Conservation (phyloP, 2,888 invertebrate genomes). For the Syritta pipiens region DNA sequence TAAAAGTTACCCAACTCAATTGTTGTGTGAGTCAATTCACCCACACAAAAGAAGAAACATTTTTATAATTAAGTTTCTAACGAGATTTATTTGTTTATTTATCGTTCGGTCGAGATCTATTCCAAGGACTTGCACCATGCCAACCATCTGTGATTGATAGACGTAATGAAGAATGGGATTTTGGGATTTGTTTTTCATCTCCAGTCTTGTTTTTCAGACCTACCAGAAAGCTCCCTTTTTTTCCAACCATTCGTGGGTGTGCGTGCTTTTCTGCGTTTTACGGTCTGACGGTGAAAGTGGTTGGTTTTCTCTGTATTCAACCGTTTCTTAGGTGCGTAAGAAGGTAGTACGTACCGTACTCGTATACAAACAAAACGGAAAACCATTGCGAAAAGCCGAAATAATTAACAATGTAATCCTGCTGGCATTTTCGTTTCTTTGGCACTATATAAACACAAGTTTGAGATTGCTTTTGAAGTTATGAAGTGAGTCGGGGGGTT, state of each 20-base stretch:
- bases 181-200: conserved; percentile 29
- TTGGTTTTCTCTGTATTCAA: conserved; percentile 3
- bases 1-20: no score
- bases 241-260: no score
- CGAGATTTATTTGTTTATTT: conserved; percentile 30
- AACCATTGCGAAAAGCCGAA: neutral
- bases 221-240: neutral
- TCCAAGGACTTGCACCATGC: conserved; percentile 7
- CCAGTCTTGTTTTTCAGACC: neutral
- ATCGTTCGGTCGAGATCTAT: conserved; percentile 17
- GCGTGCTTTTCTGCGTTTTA: no score
- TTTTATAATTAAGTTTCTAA: no score
- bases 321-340: neutral
- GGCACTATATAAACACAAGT: conserved; percentile 6
- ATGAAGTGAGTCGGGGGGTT: neutral
- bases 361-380: no score
- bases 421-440: conserved; percentile 22
- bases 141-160: conserved; percentile 47
- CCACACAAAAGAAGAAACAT: no score
- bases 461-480: conserved; percentile 1
- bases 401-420: conserved; percentile 53
- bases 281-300: conserved; percentile 4
- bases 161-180: conserved; percentile 50
- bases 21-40: no score
- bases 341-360: neutral